A percentile compares a stretch with the other conserved stretches of the same genome.
These are phyloP conservation scores for Tringa solitaria DNA, from an alignment of 2,113 vertebrate genomes.

Conservation along the genomic window DNA sequence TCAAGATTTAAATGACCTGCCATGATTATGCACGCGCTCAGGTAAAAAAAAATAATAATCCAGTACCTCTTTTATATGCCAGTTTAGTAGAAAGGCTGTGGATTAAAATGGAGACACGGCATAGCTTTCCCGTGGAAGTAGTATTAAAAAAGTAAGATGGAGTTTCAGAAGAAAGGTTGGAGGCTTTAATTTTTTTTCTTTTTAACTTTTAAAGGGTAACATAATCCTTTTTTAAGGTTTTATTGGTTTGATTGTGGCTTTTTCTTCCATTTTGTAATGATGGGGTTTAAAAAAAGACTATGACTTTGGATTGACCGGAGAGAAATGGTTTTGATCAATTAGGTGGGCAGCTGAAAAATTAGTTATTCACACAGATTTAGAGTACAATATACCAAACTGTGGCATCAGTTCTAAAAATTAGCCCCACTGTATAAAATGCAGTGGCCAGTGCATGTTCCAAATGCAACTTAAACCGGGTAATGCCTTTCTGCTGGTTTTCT, in stretches of 20 bases:
- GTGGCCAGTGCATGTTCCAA: not conserved
- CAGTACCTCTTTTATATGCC: not conserved
- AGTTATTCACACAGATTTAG: not conserved
- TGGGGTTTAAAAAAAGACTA: not conserved
- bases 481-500: not conserved
- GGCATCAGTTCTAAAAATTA: not conserved
- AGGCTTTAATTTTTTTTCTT: not conserved
- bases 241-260: not conserved
- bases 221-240: not conserved
- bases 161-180: not conserved
- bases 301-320: not conserved
- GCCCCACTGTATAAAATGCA: not conserved
- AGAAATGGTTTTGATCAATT: not conserved
- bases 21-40: not conserved
- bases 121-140: not conserved
- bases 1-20: not conserved
- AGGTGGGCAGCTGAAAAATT: not conserved
- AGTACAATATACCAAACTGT: fast-evolving
- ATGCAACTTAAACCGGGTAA: not conserved
- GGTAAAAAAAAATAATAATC: not conserved
- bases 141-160: not conserved
- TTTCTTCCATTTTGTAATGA: not conserved
- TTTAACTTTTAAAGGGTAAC: not conserved
- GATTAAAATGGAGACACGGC: not conserved
- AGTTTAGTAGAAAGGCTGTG: not conserved